Evolutionary conservation across 2,797 vertebrate species (phyloP).

Genomic region (Nannoperca obscura): DNA sequence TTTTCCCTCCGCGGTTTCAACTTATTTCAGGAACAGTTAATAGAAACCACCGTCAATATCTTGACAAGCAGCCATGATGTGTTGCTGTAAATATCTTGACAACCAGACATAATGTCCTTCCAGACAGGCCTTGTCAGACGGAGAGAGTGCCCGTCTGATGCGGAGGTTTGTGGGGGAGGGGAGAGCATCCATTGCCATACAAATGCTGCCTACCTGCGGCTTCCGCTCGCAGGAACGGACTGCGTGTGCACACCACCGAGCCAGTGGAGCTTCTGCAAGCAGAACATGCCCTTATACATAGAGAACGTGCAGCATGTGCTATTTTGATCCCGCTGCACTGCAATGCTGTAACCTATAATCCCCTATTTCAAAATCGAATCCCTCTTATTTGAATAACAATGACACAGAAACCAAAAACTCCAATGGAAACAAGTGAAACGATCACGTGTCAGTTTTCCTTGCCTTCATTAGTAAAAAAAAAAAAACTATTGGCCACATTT

Average conservation of each 20-base stretch:
- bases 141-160: constrained; percentile 53
- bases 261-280: constrained; percentile 5
- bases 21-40: constrained; percentile 28
- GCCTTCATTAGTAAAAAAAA: neutral
- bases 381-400: neutral
- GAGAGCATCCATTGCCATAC: constrained; percentile 53
- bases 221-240: constrained; percentile 58
- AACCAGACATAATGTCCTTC: constrained; percentile 70
- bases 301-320: neutral
- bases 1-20: neutral
- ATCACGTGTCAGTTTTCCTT: neutral
- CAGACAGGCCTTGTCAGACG: constrained; percentile 67
- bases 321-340: constrained; percentile 13
- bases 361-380: neutral
- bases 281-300: constrained; percentile 10
- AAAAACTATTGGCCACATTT: neutral
- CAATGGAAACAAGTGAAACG: constrained; percentile 5
- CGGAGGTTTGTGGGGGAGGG: constrained; percentile 68
- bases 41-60: constrained; percentile 43
- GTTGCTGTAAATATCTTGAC: constrained; percentile 73
- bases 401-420: neutral
- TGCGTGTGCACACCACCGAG: constrained; percentile 52
- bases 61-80: constrained; percentile 62
- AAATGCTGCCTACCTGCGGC: constrained; percentile 73
- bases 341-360: neutral